A percentile compares a stretch with the other conserved stretches of the same genome.
Evolutionary conservation across 2,888 invertebrate species (phyloP).

Genomic region (Heteropelma amictum): DNA sequence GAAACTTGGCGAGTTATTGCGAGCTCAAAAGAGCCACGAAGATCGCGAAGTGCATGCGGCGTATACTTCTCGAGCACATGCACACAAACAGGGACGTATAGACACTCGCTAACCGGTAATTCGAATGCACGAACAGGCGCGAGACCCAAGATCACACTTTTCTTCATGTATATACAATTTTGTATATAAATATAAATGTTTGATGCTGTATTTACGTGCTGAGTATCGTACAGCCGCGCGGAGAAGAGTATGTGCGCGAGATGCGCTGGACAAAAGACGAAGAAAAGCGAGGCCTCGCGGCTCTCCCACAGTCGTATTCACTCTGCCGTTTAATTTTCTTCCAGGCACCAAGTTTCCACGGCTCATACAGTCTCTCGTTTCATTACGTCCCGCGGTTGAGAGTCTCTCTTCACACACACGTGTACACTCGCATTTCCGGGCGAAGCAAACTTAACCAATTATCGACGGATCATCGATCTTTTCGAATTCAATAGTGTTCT

Average conservation of each 20-base stretch:
- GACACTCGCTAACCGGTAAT: slow-evolving; percentile 28
- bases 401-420: background rate
- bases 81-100: slow-evolving; percentile 45
- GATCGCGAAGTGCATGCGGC: background rate
- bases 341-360: slow-evolving; percentile 46
- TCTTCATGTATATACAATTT: background rate
- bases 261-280: background rate
- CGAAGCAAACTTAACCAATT: slow-evolving; percentile 16
- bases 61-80: slow-evolving; percentile 27
- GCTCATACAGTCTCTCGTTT: slow-evolving; percentile 40
- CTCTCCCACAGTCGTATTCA: slow-evolving; percentile 35
- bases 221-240: background rate
- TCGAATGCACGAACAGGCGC: slow-evolving; percentile 42
- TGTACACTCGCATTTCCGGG: background rate
- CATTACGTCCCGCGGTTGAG: slow-evolving; percentile 17
- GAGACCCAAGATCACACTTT: slow-evolving; percentile 14
- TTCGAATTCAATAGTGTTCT: slow-evolving; percentile 19
- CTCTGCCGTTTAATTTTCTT: slow-evolving; percentile 51
- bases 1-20: slow-evolving; percentile 47
- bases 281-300: slow-evolving; percentile 22
- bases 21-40: slow-evolving; percentile 26
- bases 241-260: background rate
- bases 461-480: slow-evolving; percentile 27
- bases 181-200: background rate
- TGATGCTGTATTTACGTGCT: background rate